These are phyloP conservation scores for Odocoileus hemionus DNA, from an alignment of 2,113 vertebrate genomes.

Conservation along the genomic window DNA sequence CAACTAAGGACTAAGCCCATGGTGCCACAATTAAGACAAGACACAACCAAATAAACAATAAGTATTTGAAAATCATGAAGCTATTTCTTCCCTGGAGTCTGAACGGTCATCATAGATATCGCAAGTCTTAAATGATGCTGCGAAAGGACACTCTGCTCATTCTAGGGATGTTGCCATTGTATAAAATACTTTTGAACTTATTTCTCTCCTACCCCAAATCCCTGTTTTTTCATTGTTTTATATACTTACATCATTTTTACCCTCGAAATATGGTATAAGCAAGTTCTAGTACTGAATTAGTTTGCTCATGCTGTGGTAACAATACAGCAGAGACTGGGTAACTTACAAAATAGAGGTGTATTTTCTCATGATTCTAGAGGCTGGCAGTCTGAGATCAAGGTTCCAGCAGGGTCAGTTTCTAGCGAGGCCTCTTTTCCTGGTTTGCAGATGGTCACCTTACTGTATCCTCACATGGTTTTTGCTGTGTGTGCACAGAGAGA, in stretches of 20 bases:
- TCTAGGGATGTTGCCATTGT: not conserved
- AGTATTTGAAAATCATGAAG: not conserved
- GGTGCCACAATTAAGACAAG: not conserved
- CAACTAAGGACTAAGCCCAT: not conserved
- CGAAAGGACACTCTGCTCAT: not conserved
- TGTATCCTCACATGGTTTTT: not conserved
- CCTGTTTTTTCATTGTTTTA: not conserved
- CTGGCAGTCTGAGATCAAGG: not conserved
- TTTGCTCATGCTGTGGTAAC: not conserved
- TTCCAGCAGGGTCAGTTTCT: not conserved
- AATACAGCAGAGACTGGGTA: not conserved
- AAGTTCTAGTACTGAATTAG: not conserved
- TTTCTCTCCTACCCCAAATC: not conserved
- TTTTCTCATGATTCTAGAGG: not conserved
- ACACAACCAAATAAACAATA: not conserved
- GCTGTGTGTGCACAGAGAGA: not conserved
- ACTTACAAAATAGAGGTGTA: not conserved
- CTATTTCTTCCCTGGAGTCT: not conserved
- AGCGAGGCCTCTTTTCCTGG: not conserved
- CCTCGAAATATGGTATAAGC: not conserved
- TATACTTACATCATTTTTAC: not conserved
- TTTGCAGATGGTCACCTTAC: not conserved
- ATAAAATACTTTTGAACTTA: not conserved
- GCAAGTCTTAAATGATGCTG: not conserved
- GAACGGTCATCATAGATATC: not conserved